phyloP scores from a whole-genome alignment of 2,113 vertebrate species.

The Lethenteron reissneri region DNA sequence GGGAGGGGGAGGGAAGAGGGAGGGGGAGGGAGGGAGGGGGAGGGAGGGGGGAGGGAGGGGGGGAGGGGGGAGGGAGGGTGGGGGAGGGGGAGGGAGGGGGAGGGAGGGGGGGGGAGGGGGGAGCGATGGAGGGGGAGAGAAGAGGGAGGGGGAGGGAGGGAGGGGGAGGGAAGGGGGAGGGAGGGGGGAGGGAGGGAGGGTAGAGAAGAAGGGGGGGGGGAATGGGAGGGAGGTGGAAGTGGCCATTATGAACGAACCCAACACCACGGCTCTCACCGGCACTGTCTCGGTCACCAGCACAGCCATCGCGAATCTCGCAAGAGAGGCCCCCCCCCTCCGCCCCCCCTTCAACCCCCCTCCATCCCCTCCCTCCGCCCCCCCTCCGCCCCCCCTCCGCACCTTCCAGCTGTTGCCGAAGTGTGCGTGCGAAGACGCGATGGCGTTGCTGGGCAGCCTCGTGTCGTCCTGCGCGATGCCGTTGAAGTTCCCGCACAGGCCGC shows the following conservation, averaged over 20 bases:
- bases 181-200: too few relatives aligned
- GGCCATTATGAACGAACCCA: not conserved
- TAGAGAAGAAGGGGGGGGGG: too few relatives aligned
- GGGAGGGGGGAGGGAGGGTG: too few relatives aligned
- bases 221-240: not conserved
- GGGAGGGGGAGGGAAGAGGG: too few relatives aligned
- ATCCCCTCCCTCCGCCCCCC: not conserved
- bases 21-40: too few relatives aligned
- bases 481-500: slow-evolving; percentile 67
- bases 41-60: too few relatives aligned
- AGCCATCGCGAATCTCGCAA: too few relatives aligned
- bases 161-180: not conserved
- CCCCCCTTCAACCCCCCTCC: not conserved
- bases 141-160: not conserved
- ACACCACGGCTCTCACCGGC: not conserved
- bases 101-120: not conserved
- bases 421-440: slow-evolving; percentile 28
- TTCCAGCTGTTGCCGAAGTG: slow-evolving; percentile 63
- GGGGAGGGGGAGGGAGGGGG: too few relatives aligned
- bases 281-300: too few relatives aligned
- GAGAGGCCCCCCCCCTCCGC: not conserved
- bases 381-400: slow-evolving; percentile 21
- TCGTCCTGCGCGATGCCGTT: slow-evolving; percentile 53
- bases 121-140: not conserved
- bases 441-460: slow-evolving; percentile 25